These are phyloP conservation scores for Bradypodion pumilum DNA, from an alignment of 2,797 vertebrate genomes.

Conservation along the genomic window DNA sequence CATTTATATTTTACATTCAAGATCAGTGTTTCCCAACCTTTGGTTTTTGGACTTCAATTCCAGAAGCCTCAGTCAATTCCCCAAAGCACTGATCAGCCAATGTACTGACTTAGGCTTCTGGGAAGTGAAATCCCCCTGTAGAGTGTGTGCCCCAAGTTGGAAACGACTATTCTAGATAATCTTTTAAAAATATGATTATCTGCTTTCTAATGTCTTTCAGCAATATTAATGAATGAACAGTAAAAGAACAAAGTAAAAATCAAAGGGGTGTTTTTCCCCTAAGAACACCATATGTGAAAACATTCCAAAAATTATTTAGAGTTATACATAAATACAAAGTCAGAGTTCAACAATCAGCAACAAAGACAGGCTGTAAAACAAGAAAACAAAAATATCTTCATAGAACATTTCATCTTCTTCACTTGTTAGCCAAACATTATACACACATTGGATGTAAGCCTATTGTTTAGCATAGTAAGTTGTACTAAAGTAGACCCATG, in stretches of 20 bases:
- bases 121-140: no score
- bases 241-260: neutral
- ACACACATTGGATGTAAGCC: neutral
- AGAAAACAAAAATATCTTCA: neutral
- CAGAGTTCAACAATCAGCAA: slow-evolving; percentile 34
- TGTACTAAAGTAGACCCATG: no score
- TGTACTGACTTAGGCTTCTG: no score
- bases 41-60: no score
- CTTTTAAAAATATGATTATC: neutral
- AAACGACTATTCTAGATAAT: no score
- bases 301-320: slow-evolving; percentile 33
- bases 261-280: neutral
- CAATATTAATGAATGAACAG: neutral
- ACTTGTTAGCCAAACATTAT: neutral
- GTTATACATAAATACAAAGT: slow-evolving; percentile 19
- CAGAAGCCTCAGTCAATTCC: no score
- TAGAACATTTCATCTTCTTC: neutral
- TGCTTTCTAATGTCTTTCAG: neutral
- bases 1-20: neutral
- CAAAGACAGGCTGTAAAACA: neutral
- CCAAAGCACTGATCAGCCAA: no score
- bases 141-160: no score
- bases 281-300: neutral
- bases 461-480: neutral
- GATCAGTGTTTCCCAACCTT: no score